phyloP scores from a whole-genome alignment of 2,888 invertebrate genomes.

The Acronicta alni region DNA sequence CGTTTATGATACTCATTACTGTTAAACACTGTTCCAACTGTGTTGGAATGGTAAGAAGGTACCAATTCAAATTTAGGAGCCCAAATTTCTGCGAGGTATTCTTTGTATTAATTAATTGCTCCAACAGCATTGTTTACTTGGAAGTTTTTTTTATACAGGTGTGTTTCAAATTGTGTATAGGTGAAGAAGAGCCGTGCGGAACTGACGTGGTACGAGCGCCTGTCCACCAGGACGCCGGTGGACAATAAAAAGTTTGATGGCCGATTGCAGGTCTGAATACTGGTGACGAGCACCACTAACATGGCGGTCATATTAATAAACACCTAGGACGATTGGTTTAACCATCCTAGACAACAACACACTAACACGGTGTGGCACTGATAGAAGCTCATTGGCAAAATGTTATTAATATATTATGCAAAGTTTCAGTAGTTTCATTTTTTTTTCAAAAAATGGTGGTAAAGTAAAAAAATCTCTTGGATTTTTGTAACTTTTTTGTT shows the following conservation, averaged over 20 bases:
- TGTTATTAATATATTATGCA: conserved; percentile 12
- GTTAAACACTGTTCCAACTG: not conserved
- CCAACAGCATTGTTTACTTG: not conserved
- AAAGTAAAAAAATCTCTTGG: conserved; percentile 7
- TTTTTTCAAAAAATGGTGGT: conserved; percentile 18
- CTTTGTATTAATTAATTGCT: conserved; percentile 1
- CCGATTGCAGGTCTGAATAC: conserved; percentile 78
- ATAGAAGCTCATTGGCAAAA: conserved; percentile 7
- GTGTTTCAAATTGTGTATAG: conserved; percentile 60
- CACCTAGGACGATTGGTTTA: too few relatives aligned
- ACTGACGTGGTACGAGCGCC: conserved; percentile 85
- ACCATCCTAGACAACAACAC: conserved; percentile 47
- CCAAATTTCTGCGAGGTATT: too few relatives aligned
- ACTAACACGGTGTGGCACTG: conserved; percentile 56
- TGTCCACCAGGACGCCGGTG: conserved; percentile 71
- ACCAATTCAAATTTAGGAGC: not conserved
- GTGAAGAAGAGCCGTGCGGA: conserved; percentile 74
- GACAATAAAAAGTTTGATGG: conserved; percentile 72
- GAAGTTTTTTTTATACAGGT: conserved; percentile 13
- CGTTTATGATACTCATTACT: not conserved
- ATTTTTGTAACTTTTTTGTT: too few relatives aligned
- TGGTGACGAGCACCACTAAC: conserved; percentile 34
- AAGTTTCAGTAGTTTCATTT: conserved; percentile 18
- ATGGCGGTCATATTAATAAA: conserved; percentile 22
- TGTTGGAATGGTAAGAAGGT: not conserved